Evolutionary conservation across 2,888 invertebrate genomes (phyloP), one percentile per base, ranked within the genome.

Genomic region (Scrobipalpa costella): DNA sequence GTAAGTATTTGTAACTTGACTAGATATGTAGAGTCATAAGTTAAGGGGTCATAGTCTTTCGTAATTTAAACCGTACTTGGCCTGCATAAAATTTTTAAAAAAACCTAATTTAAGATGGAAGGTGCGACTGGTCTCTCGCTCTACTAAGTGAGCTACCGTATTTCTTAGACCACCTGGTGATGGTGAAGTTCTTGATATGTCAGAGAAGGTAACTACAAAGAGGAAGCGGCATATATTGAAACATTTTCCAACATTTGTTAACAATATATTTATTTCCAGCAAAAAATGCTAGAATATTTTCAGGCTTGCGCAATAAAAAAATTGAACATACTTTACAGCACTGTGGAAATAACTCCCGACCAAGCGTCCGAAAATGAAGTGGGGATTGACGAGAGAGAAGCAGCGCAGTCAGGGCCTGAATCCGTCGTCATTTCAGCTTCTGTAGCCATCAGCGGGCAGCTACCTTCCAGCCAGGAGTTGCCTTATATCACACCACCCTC

Each of bases 401-500:
- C 80, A 9, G 76, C n/a, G 83, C 85, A 58, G 81, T 86, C 33
- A 84, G 84, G 13, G 85, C 90, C 76, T 89, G 86, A 88, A 70
- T 85, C 92, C 57, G 88, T 92, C 38, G 94, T 95, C 75, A 96
- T 97, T 80, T 95, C 96, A 34, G 97, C 97, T n/a, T 96, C 96
- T 8, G 95, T 95, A 58, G 97, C 97, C 7, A 97, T 97, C 74
- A 95, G 96, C 64, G 97, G 97, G 13, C 95, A 95, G 77, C 93
- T 97, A 70, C 96, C 97, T 44, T 97, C 97, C 47, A 97, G 96
- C 81, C 96, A 96, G 81, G 97, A 97, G 81, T 88, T 97, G 77
- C 97, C 97, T 0, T 97, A 97, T 82, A 97, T 97, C 94, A 97
- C 97, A 9, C 97, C 97, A 59, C 97, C 70, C 84, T 96, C 79